phyloP scores from a whole-genome alignment of 2,888 invertebrate genomes.

The Arge pagana region DNA sequence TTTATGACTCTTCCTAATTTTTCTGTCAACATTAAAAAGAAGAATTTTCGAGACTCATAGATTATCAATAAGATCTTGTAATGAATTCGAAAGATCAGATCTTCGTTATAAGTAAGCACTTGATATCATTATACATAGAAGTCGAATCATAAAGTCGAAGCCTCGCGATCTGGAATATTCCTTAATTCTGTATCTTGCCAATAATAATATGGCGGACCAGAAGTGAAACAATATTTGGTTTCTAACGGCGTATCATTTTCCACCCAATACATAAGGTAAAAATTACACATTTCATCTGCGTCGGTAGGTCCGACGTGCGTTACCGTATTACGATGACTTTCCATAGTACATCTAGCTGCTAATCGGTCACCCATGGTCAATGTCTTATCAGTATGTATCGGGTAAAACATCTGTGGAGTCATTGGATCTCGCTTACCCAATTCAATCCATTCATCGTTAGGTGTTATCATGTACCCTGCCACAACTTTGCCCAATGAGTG shows the following conservation, averaged over 20 bases:
- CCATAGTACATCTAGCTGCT: constrained; percentile 93
- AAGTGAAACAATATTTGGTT: constrained; percentile 81
- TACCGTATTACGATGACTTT: constrained; percentile 67
- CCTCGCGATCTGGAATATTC: constrained; percentile 77
- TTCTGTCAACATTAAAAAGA: too few relatives aligned
- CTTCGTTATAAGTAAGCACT: too few relatives aligned
- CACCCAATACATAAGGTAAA: constrained; percentile 93
- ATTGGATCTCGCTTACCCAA: constrained; percentile 87
- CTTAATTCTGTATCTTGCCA: constrained; percentile 75
- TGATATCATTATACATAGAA: too few relatives aligned
- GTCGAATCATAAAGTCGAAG: constrained; percentile 64
- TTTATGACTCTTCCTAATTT: too few relatives aligned
- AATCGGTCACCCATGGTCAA: constrained; percentile 74
- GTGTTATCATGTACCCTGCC: constrained; percentile 69
- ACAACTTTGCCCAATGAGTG: constrained; percentile 87
- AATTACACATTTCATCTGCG: constrained; percentile 94
- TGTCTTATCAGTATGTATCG: constrained; percentile 67
- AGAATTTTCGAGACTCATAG: too few relatives aligned
- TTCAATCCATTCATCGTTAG: constrained; percentile 74
- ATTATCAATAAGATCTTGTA: too few relatives aligned
- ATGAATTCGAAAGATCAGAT: too few relatives aligned
- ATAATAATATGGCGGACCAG: constrained; percentile 83
- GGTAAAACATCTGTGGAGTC: constrained; percentile 94
- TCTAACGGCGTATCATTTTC: constrained; percentile 74
- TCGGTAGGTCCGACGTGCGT: constrained; percentile 82